phyloP scores from a whole-genome alignment of 2,113 vertebrate genomes.

The Semnornis frantzii region DNA sequence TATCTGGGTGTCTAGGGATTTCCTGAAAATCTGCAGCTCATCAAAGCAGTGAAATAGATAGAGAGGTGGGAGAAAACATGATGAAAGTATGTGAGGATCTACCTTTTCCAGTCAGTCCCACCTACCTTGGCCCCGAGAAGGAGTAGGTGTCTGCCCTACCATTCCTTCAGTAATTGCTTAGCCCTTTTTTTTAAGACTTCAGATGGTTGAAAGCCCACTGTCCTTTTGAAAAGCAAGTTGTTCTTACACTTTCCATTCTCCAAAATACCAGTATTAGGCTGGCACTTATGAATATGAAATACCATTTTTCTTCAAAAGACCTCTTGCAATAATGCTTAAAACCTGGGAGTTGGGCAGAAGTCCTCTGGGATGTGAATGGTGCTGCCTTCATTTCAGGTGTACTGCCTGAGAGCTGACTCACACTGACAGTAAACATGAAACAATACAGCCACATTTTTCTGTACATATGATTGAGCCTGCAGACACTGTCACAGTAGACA shows the following conservation, averaged over 20 bases:
- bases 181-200: not conserved
- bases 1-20: not conserved
- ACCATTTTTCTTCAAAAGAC: not conserved
- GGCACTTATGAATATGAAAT: not conserved
- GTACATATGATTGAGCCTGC: not conserved
- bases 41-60: not conserved
- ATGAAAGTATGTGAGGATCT: not conserved
- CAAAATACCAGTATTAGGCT: not conserved
- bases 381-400: not conserved
- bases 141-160: not conserved
- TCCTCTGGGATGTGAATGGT: not conserved
- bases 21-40: not conserved
- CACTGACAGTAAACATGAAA: not conserved
- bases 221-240: not conserved
- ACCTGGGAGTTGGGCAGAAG: not conserved
- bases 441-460: not conserved
- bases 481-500: not conserved
- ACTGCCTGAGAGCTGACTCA: not conserved
- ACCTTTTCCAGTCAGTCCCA: not conserved
- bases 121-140: not conserved
- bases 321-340: not conserved
- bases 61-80: not conserved
- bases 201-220: not conserved
- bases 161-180: not conserved
- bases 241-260: not conserved